Conservation (phyloP, 2,797 vertebrate genomes). For the Myotis pilosus region DNA sequence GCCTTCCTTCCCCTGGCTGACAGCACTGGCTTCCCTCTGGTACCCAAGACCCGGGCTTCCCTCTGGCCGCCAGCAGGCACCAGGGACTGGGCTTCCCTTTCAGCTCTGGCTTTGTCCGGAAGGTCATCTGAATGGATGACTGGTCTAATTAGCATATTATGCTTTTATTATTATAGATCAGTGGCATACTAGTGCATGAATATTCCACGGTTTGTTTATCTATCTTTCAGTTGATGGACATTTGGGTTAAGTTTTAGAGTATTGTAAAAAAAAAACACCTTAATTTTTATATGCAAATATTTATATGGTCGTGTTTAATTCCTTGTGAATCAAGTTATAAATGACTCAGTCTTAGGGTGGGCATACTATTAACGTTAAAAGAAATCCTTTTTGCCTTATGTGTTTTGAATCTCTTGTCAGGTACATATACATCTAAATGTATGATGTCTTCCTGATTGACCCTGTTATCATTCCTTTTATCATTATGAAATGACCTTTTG, state of each 20-base stretch:
- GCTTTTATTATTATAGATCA: background rate
- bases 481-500: background rate
- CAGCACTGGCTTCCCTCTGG: too few relatives aligned
- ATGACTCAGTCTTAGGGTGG: background rate
- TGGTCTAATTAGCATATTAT: too few relatives aligned
- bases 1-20: too few relatives aligned
- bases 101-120: accelerated
- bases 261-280: background rate
- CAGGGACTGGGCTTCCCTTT: too few relatives aligned
- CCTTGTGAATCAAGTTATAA: background rate
- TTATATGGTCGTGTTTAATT: background rate
- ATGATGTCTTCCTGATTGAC: background rate
- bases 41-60: too few relatives aligned
- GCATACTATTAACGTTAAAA: background rate
- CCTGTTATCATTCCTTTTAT: background rate
- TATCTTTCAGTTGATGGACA: background rate
- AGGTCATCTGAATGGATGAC: too few relatives aligned
- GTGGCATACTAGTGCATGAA: background rate
- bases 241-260: background rate
- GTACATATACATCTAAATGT: background rate
- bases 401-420: background rate
- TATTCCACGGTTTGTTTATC: background rate
- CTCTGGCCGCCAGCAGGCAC: too few relatives aligned
- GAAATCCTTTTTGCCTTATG: background rate
- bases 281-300: background rate